Percentiles rank a stretch among this genome's conserved stretches.
phyloP scores from a whole-genome alignment of 2,888 invertebrate species.

The Apocheima hispidaria region DNA sequence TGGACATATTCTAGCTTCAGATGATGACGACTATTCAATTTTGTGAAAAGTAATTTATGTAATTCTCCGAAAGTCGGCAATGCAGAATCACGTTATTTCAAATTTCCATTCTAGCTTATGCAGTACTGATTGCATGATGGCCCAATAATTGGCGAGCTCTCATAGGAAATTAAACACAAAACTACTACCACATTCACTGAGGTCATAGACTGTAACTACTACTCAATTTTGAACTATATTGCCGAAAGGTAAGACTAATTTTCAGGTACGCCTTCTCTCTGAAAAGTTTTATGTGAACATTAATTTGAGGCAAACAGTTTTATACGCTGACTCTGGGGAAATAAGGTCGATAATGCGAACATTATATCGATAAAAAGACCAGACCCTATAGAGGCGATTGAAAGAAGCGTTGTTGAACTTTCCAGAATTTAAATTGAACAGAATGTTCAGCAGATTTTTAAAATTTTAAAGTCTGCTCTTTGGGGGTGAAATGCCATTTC shows the following conservation, averaged over 20 bases:
- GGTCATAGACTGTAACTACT: not conserved
- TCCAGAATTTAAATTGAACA: conserved; percentile 20
- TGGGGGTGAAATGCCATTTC: not conserved
- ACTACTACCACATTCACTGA: conserved; percentile 14
- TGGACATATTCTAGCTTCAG: too few relatives aligned
- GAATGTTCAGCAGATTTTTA: conserved; percentile 3
- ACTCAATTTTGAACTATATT: not conserved
- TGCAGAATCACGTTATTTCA: not conserved
- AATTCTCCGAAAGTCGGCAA: not conserved
- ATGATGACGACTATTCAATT: too few relatives aligned
- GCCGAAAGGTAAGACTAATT: not conserved
- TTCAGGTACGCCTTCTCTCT: not conserved
- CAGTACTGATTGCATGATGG: conserved; percentile 19
- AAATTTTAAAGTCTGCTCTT: conserved; percentile 2
- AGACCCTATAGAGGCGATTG: conserved; percentile 6
- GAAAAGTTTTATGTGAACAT: not conserved
- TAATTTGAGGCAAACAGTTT: not conserved
- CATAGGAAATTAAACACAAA: conserved; percentile 31
- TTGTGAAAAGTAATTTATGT: too few relatives aligned
- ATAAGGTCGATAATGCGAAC: not conserved
- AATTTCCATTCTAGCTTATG: not conserved
- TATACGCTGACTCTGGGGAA: not conserved
- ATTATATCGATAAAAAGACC: conserved; percentile 2
- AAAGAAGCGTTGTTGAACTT: conserved; percentile 22
- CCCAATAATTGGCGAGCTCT: conserved; percentile 21